phyloP scores from a whole-genome alignment of 1,140 invertebrate genomes.

The Atta colombica region DNA sequence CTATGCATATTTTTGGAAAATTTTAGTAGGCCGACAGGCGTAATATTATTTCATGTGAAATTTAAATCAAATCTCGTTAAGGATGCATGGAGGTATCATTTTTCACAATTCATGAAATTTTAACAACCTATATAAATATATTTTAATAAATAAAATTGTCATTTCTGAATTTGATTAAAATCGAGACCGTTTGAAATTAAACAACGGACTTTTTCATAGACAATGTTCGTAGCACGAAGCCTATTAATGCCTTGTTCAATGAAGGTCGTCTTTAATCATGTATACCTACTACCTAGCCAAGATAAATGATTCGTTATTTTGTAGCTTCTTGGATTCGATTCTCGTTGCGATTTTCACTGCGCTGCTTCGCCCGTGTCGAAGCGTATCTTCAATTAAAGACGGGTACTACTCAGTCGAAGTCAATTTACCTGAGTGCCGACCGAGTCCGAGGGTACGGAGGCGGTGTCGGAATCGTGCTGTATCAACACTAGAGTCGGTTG shows the following conservation, averaged over 20 bases:
- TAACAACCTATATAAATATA: not conserved
- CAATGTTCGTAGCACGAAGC: not conserved
- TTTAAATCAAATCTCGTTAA: conserved; percentile 4
- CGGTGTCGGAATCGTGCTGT: conserved; percentile 68
- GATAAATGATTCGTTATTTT: conserved; percentile 29
- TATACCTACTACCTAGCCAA: not conserved
- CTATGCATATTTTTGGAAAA: not conserved
- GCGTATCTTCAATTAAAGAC: conserved; percentile 78
- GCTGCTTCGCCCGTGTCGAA: conserved; percentile 41
- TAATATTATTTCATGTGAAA: conserved; percentile 17
- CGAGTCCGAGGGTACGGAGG: conserved; percentile 65
- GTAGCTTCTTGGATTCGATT: conserved; percentile 32
- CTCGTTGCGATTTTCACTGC: conserved; percentile 29
- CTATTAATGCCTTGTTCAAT: not conserved
- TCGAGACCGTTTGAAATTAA: not conserved
- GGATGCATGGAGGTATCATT: not conserved
- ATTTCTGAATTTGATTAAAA: not conserved
- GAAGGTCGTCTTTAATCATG: not conserved
- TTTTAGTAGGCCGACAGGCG: not conserved
- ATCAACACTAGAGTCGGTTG: conserved; percentile 72
- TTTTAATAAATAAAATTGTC: not conserved
- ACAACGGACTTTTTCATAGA: not conserved
- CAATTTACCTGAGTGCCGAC: conserved; percentile 78
- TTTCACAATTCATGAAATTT: not conserved
- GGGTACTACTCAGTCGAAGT: conserved; percentile 74